phyloP scores from a whole-genome alignment of 2,888 invertebrate genomes.

The Papilio elwesi region DNA sequence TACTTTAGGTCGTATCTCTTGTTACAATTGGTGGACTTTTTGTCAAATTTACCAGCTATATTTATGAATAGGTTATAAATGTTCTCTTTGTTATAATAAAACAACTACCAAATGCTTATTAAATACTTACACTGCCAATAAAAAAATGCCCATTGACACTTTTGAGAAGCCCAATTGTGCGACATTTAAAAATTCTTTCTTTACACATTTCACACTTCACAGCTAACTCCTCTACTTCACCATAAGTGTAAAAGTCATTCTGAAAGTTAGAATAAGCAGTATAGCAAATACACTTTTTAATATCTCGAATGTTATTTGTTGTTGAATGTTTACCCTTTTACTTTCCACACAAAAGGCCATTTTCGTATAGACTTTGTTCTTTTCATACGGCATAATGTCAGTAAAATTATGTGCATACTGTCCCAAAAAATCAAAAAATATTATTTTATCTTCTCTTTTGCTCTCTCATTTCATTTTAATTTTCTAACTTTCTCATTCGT shows the following conservation, averaged over 20 bases:
- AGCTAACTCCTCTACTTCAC: slow-evolving; percentile 53
- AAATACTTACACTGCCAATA: slow-evolving; percentile 61
- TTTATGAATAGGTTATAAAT: too few relatives aligned
- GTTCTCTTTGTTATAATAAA: neutral
- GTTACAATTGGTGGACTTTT: too few relatives aligned
- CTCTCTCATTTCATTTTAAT: too few relatives aligned
- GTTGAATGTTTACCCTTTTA: slow-evolving; percentile 54
- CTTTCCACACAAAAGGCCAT: slow-evolving; percentile 58
- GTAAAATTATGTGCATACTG: too few relatives aligned
- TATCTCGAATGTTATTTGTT: too few relatives aligned
- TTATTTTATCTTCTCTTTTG: too few relatives aligned
- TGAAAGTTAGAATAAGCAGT: slow-evolving; percentile 48
- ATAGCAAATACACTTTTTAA: neutral
- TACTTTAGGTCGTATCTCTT: too few relatives aligned
- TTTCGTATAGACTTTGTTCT: slow-evolving; percentile 50
- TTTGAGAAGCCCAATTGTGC: slow-evolving; percentile 67
- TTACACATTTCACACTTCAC: slow-evolving; percentile 49
- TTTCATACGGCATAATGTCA: slow-evolving; percentile 33
- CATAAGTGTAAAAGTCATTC: slow-evolving; percentile 64
- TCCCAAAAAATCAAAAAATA: too few relatives aligned
- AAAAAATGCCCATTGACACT: slow-evolving; percentile 63
- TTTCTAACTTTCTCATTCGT: too few relatives aligned
- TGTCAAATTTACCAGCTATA: too few relatives aligned
- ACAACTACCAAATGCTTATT: neutral
- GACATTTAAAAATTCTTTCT: slow-evolving; percentile 56